Evolutionary conservation across 2,888 invertebrate species (phyloP).

Genomic region (Lordiphosa andalusiaca): DNA sequence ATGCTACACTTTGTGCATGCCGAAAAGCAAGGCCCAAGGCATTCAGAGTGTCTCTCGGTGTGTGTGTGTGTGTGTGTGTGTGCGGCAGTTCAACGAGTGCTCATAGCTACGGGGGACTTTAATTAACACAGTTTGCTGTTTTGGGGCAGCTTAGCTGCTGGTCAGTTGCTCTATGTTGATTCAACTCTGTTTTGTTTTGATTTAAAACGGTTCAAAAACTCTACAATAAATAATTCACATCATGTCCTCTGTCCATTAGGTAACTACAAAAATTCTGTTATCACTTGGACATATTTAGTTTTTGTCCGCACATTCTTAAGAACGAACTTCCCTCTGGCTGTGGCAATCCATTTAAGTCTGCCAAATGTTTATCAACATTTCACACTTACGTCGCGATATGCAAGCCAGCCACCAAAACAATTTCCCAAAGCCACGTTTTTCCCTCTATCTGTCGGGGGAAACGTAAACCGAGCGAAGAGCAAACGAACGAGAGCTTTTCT

Average conservation of each 20-base stretch:
- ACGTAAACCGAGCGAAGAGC: conserved; percentile 27
- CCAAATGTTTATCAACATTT: conserved; percentile 56
- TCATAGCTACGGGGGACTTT: conserved; percentile 25
- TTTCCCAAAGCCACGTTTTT: conserved; percentile 25
- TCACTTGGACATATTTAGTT: background rate
- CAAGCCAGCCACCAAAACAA: conserved; percentile 32
- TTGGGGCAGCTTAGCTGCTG: too few species aligned
- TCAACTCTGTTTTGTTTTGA: too few species aligned
- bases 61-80: background rate
- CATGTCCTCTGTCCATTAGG: background rate
- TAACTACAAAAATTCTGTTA: background rate
- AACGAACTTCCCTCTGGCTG: conserved; percentile 1
- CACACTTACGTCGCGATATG: conserved; percentile 45
- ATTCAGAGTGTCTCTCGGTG: conserved; percentile 17
- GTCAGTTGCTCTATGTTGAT: background rate
- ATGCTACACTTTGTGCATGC: conserved; percentile 35
- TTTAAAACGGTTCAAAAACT: too few species aligned
- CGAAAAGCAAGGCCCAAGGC: conserved; percentile 17
- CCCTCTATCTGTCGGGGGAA: conserved; percentile 1
- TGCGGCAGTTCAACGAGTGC: conserved; percentile 14
- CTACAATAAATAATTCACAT: too few species aligned
- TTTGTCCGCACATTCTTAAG: conserved; percentile 2
- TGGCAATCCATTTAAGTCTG: conserved; percentile 48
- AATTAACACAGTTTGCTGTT: conserved; percentile 27
- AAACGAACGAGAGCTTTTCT: conserved; percentile 45